Evolutionary conservation across 2,113 vertebrate genomes (phyloP).

Genomic region (Rallus limicola): DNA sequence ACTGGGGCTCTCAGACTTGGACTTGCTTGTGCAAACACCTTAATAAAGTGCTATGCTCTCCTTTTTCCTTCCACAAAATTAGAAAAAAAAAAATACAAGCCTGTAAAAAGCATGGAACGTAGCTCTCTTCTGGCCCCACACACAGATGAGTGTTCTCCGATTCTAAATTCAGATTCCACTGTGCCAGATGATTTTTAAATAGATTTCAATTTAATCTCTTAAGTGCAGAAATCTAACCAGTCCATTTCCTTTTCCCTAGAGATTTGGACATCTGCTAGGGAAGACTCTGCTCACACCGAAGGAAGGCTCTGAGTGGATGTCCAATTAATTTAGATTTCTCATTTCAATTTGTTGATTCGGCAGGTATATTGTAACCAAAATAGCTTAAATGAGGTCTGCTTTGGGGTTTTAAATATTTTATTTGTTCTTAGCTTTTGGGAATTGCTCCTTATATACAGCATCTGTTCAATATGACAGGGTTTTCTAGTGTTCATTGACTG

Average conservation of each 20-base stretch:
- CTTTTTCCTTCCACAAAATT: background rate
- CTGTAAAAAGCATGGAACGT: background rate
- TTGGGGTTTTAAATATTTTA: slow-evolving; percentile 58
- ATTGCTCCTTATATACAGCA: slow-evolving; percentile 16
- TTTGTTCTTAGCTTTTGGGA: slow-evolving; percentile 53
- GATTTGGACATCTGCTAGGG: slow-evolving; percentile 53
- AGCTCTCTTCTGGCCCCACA: background rate
- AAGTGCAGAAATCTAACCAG: slow-evolving; percentile 41
- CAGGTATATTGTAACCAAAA: slow-evolving; percentile 59
- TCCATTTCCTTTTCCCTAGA: slow-evolving; percentile 51
- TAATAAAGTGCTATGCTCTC: background rate
- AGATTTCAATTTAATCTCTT: slow-evolving; percentile 33
- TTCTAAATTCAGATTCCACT: slow-evolving; percentile 34
- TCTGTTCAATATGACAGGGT: background rate
- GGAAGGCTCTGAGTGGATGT: slow-evolving; percentile 39
- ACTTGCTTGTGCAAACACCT: background rate
- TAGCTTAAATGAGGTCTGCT: slow-evolving; percentile 47
- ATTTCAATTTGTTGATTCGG: slow-evolving; percentile 46
- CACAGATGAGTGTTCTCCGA: background rate
- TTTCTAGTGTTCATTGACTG: slow-evolving; percentile 9
- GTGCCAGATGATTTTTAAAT: slow-evolving; percentile 30
- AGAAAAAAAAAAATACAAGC: background rate
- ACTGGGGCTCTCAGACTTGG: background rate
- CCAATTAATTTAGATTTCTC: slow-evolving; percentile 61
- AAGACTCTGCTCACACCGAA: background rate